Base-by-base conservation (phyloP, 1,140 invertebrate species). In the Aricia agestis region DNA sequence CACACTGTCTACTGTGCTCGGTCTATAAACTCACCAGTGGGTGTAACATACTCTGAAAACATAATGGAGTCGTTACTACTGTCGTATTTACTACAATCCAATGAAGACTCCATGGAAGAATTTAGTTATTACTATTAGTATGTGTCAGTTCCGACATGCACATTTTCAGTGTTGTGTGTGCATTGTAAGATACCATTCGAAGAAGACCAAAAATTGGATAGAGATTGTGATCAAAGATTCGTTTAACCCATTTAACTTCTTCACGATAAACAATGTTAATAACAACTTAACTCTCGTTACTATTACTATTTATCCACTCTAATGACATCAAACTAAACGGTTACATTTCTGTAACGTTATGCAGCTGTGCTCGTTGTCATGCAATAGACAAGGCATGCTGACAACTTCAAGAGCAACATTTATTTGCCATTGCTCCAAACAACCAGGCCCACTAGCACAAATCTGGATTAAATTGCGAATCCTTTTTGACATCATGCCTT, bases 21-120 rank as follows among this genome's bases (percentile, higher is more conserved):
- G 69, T 81, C 84, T 90, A 88, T 76, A 78, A 83, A 91, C 89
- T 91, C 87, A 91, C 89, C 89, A 75, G 88, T 91, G 84, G 89
- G 83, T 89, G 89, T 89, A 83, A 91, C 84, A 90, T 85, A 89
- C 78, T 91, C 89, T 91, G 89, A 90, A 91, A 91, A 89, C 79
- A 90, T 87, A 85, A 90, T 90, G 89, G 89, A 91, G 89, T 82
- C 89, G 78, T 91, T 91, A 91, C 89, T 91, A 91, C 84, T 83
- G 78, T 81, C 69, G 71, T 79, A 80, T 71, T 73, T 76, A 73
- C 85, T 87, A 86, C 80, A 70, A 74, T 85, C 86, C 87, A 90
- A 89, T 80, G 61, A 75, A 81, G 88, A 90, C 88, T 90, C 88
- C 88, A 80, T 78, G 31, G 68, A 18, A 72, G 58, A 76, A 78